These are phyloP conservation scores for Xenopus tropicalis DNA, from an alignment of 2,113 vertebrate species.

Conservation along the genomic window UCB_Xtro_10.0 CM004443.2:171532501-171533000, in stretches of 20 bases:
- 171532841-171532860: neutral
- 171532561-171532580: too few species aligned
- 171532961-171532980: conserved; percentile 42
- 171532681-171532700: conserved; percentile 7
- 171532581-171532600: too few species aligned
- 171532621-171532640: too few species aligned
- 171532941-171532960: conserved; percentile 39
- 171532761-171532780: conserved; percentile 17
- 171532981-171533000: conserved; percentile 43
- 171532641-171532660: neutral
- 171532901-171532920: conserved; percentile 17
- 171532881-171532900: conserved; percentile 31
- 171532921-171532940: conserved; percentile 15
- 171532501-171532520: too few species aligned
- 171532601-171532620: too few species aligned
- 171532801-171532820: conserved; percentile 31
- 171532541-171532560: too few species aligned
- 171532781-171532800: conserved; percentile 15
- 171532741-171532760: conserved; percentile 7
- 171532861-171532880: conserved; percentile 1
- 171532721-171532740: conserved; percentile 26
- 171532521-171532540: too few species aligned
- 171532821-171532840: conserved; percentile 12
- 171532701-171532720: conserved; percentile 7
- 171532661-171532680: neutral